Evolutionary conservation across 2,888 invertebrate genomes (phyloP).

Genomic region (Agrochola circellaris): DNA sequence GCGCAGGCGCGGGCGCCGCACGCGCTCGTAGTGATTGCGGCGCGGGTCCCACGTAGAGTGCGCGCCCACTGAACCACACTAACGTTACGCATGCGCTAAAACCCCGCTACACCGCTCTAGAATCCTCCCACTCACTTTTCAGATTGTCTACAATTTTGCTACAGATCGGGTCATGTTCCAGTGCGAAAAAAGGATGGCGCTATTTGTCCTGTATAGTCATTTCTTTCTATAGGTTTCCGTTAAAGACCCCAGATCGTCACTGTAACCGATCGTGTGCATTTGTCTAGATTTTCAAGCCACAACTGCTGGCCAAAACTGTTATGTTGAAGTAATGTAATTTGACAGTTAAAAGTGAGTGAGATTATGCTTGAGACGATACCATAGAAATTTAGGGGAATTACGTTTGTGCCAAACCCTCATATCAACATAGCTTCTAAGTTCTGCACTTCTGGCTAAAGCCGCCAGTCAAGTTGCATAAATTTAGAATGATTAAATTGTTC

Average conservation of each 20-base stretch:
- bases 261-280: not conserved
- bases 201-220: not conserved
- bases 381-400: conserved; percentile 42
- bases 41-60: conserved; percentile 97
- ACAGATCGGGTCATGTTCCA: not conserved
- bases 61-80: conserved; percentile 89
- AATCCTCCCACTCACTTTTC: conserved; percentile 67
- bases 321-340: not conserved
- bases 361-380: conserved; percentile 68
- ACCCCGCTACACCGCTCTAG: conserved; percentile 55
- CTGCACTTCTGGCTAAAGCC: not conserved
- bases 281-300: not conserved
- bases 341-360: conserved; percentile 54
- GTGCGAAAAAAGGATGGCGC: not conserved
- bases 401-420: conserved; percentile 38
- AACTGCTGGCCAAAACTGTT: not conserved
- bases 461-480: not conserved
- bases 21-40: conserved; percentile 97
- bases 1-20: conserved; percentile 93
- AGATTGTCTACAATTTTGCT: not conserved
- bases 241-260: not conserved
- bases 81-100: conserved; percentile 91
- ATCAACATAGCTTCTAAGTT: not conserved
- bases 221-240: not conserved
- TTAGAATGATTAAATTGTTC: not conserved